Evolutionary conservation across 2,113 vertebrate species (phyloP).

Genomic region (Morone chrysops): DNA sequence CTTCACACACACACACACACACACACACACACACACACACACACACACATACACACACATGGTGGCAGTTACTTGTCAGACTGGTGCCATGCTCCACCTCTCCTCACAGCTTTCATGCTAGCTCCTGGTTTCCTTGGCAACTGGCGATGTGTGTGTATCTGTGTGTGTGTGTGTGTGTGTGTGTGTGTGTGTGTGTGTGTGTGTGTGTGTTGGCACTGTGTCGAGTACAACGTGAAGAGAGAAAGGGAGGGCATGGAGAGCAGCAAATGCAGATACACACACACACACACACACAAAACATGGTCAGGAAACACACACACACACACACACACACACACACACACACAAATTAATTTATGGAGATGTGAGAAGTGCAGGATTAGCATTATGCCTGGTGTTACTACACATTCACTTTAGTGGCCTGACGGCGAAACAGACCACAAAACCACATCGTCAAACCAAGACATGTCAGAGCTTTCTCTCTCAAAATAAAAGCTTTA

Average conservation of each 20-base stretch:
- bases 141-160: conserved; percentile 68
- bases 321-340: conserved; percentile 60
- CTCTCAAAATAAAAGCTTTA: conserved; percentile 10
- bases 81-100: conserved; percentile 81
- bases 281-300: not conserved
- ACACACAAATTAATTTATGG: conserved; percentile 73
- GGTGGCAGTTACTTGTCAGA: conserved; percentile 79
- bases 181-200: conserved; percentile 44
- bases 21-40: conserved; percentile 34
- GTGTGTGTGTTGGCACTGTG: conserved; percentile 69
- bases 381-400: conserved; percentile 63
- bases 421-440: conserved; percentile 56
- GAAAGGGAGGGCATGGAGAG: conserved; percentile 55
- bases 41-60: conserved; percentile 42
- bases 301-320: conserved; percentile 37
- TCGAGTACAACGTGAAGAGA: conserved; percentile 64
- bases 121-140: conserved; percentile 85
- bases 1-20: conserved; percentile 1
- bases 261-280: conserved; percentile 53
- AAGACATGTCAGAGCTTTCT: not conserved
- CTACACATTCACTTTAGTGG: conserved; percentile 61
- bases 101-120: conserved; percentile 80
- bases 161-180: conserved; percentile 56
- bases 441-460: conserved; percentile 41
- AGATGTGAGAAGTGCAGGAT: conserved; percentile 77